Evolutionary conservation across 2,797 vertebrate genomes (phyloP).

Genomic region (Triplophysa bombifrons): DNA sequence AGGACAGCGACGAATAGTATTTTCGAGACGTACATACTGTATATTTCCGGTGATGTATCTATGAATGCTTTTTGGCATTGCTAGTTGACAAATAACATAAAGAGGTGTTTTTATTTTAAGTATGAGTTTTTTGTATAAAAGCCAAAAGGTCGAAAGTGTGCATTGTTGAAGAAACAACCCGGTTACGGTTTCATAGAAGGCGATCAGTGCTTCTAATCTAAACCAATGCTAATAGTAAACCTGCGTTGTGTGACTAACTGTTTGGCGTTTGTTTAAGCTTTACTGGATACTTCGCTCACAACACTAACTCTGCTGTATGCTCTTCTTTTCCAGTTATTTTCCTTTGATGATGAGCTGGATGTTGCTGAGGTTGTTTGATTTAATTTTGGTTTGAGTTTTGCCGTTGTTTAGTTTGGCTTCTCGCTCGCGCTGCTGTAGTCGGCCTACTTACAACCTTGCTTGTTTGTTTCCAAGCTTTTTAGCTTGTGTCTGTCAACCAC

Average conservation of each 20-base stretch:
- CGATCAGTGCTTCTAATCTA: slow-evolving; percentile 35
- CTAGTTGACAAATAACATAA: too few relatives aligned
- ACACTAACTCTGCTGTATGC: slow-evolving; percentile 82
- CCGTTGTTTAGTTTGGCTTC: slow-evolving; percentile 31
- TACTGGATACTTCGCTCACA: slow-evolving; percentile 53
- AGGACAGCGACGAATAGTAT: too few relatives aligned
- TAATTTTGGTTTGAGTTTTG: slow-evolving; percentile 52
- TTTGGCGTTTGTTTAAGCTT: slow-evolving; percentile 31
- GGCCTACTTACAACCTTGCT: slow-evolving; percentile 27
- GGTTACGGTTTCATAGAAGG: slow-evolving; percentile 13
- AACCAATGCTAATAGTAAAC: slow-evolving; percentile 28
- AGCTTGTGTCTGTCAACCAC: slow-evolving; percentile 39
- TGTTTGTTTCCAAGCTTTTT: slow-evolving; percentile 12
- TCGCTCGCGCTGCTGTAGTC: not conserved
- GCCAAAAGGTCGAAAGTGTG: not conserved
- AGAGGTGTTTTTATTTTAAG: too few relatives aligned
- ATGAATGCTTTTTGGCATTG: too few relatives aligned
- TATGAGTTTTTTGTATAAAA: too few relatives aligned
- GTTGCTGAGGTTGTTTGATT: slow-evolving; percentile 92
- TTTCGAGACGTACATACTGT: too few relatives aligned
- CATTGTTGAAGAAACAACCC: not conserved
- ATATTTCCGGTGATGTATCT: too few relatives aligned
- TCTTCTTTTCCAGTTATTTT: slow-evolving; percentile 88
- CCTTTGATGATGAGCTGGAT: slow-evolving; percentile 97
- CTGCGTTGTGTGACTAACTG: slow-evolving; percentile 49